phyloP scores from a whole-genome alignment of 2,888 invertebrate genomes.

The Lasioglossum morio region DNA sequence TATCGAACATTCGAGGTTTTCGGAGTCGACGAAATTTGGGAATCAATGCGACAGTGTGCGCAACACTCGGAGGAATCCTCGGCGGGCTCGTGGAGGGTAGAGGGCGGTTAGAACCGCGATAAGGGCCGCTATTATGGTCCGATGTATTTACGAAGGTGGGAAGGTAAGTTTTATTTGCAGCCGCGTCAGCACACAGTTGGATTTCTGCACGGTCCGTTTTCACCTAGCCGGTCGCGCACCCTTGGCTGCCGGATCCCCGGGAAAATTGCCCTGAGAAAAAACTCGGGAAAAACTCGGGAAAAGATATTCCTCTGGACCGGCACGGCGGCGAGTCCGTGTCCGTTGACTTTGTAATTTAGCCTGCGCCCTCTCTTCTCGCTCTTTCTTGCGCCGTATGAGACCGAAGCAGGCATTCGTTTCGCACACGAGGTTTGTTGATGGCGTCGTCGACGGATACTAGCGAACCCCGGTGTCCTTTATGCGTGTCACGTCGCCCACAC shows the following conservation, averaged over 20 bases:
- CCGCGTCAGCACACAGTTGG: constrained; percentile 48
- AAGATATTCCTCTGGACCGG: constrained; percentile 31
- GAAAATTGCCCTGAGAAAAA: constrained; percentile 29
- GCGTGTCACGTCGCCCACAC: constrained; percentile 15
- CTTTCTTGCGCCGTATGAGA: neutral
- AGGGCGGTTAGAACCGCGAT: constrained; percentile 33
- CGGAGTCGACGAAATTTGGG: neutral
- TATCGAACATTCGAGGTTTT: too few relatives aligned
- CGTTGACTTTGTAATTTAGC: constrained; percentile 74
- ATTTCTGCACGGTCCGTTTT: constrained; percentile 13
- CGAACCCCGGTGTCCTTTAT: constrained; percentile 6
- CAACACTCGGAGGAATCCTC: neutral
- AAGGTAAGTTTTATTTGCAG: constrained; percentile 54
- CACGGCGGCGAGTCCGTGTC: constrained; percentile 12
- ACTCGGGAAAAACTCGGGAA: constrained; percentile 14
- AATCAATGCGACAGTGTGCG: neutral
- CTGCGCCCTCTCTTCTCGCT: constrained; percentile 17
- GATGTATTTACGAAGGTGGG: constrained; percentile 48
- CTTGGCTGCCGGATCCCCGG: constrained; percentile 14
- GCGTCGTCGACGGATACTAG: neutral
- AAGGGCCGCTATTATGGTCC: constrained; percentile 40
- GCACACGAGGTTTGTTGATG: neutral
- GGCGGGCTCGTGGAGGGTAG: neutral
- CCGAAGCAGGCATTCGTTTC: neutral
- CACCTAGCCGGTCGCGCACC: constrained; percentile 6